Evolutionary conservation across 2,888 invertebrate genomes (phyloP).

Genomic region (Sericinus montela): DNA sequence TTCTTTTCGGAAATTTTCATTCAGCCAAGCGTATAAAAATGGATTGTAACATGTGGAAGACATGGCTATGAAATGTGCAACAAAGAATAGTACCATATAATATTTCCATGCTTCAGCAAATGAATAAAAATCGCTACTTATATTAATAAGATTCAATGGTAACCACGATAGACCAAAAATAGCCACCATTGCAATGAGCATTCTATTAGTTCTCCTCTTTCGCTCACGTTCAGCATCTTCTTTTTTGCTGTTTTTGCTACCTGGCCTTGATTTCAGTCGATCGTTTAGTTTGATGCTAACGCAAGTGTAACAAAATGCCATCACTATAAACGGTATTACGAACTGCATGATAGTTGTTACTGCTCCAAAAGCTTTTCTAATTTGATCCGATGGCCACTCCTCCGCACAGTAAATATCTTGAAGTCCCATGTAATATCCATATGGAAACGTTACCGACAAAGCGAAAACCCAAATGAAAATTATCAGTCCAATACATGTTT

Average conservation of each 20-base stretch:
- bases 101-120: conserved; percentile 83
- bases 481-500: conserved; percentile 87
- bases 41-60: conserved; percentile 97
- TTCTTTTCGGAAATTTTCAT: conserved; percentile 95
- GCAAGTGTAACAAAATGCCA: conserved; percentile 91
- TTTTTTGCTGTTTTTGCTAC: conserved; percentile 84
- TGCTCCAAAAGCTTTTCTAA: conserved; percentile 86
- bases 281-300: conserved; percentile 88
- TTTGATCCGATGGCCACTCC: conserved; percentile 87
- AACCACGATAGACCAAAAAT: conserved; percentile 94
- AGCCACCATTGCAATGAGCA: conserved; percentile 94
- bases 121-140: conserved; percentile 84
- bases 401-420: conserved; percentile 82
- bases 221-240: conserved; percentile 90
- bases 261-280: conserved; percentile 86
- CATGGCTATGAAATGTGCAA: conserved; percentile 93
- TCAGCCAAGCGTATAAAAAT: conserved; percentile 96
- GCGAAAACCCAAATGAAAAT: conserved; percentile 90
- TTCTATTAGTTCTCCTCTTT: conserved; percentile 90
- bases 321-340: conserved; percentile 90
- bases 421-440: conserved; percentile 88
- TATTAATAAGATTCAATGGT: conserved; percentile 89
- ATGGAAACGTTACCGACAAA: conserved; percentile 88
- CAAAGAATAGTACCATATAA: conserved; percentile 87
- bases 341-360: conserved; percentile 92